phyloP scores from a whole-genome alignment of 1,140 invertebrate genomes.

The Apis mellifera region DNA sequence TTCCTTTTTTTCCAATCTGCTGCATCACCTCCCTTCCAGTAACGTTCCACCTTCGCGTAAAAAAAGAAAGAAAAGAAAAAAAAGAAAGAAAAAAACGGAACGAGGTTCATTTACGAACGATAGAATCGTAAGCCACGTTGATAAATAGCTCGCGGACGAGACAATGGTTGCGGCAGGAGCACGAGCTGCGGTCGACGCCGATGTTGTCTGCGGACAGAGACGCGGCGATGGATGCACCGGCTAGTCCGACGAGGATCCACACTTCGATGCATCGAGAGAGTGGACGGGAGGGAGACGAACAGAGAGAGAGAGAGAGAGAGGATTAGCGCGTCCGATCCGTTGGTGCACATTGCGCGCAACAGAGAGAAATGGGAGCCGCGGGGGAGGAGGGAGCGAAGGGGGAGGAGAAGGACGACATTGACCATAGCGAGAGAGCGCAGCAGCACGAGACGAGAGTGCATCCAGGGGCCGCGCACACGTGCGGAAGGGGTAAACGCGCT shows the following conservation, averaged over 20 bases:
- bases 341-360: neutral
- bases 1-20: no score
- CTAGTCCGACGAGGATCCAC: conserved; percentile 13
- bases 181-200: conserved; percentile 26
- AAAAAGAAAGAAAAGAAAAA: no score
- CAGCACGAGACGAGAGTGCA: conserved; percentile 40
- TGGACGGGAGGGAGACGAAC: neutral
- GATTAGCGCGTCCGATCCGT: neutral
- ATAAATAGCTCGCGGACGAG: conserved; percentile 30
- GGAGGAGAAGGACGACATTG: conserved; percentile 31
- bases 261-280: conserved; percentile 16
- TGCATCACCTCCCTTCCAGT: no score
- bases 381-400: neutral
- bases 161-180: conserved; percentile 29
- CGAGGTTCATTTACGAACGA: conserved; percentile 34
- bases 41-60: no score
- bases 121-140: conserved; percentile 35
- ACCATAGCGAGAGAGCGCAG: conserved; percentile 36
- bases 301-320: neutral
- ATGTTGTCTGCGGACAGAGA: conserved; percentile 9
- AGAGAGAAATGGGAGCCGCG: neutral
- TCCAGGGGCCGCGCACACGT: conserved; percentile 29
- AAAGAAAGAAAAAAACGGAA: neutral
- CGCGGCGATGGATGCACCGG: conserved; percentile 34
- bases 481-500: conserved; percentile 30